Evolutionary conservation across 2,113 vertebrate species (phyloP).

Genomic region (Triplophysa dalaica): DNA sequence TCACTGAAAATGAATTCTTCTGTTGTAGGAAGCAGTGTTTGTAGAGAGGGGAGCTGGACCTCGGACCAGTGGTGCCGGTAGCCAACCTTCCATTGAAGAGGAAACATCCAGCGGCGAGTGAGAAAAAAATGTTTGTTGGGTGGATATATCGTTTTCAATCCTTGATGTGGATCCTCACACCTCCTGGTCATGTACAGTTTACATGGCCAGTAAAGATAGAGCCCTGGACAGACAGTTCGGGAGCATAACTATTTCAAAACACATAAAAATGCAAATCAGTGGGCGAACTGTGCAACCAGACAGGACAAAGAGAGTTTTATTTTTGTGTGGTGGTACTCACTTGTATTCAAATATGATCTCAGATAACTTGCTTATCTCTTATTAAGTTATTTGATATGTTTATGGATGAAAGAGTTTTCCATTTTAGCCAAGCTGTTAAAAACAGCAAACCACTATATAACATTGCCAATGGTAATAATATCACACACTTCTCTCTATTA

Average conservation of each 20-base stretch:
- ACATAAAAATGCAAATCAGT: not conserved
- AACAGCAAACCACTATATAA: constrained; percentile 3
- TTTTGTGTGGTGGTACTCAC: not conserved
- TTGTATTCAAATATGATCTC: not conserved
- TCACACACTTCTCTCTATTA: not conserved
- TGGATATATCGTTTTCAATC: constrained; percentile 1
- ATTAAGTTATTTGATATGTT: not conserved
- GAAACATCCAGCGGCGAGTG: constrained; percentile 57
- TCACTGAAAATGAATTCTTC: not conserved
- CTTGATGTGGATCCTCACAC: constrained; percentile 18
- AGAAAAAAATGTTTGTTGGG: constrained; percentile 20
- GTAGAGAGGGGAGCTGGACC: constrained; percentile 55
- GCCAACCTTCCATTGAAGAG: constrained; percentile 49
- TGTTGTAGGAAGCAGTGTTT: constrained; percentile 67
- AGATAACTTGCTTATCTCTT: not conserved
- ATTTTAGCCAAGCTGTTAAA: constrained; percentile 8
- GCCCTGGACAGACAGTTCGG: not conserved
- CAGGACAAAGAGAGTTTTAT: not conserved
- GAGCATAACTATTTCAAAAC: not conserved
- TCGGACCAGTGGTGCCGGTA: constrained; percentile 55
- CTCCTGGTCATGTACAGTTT: too few species aligned
- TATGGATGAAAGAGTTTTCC: constrained; percentile 22
- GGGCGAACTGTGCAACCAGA: not conserved
- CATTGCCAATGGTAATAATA: constrained; percentile 2
- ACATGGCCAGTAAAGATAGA: not conserved